These are phyloP conservation scores for Hemichromis elongatus DNA, from an alignment of 2,113 vertebrate species.

Conservation along the genomic window DNA sequence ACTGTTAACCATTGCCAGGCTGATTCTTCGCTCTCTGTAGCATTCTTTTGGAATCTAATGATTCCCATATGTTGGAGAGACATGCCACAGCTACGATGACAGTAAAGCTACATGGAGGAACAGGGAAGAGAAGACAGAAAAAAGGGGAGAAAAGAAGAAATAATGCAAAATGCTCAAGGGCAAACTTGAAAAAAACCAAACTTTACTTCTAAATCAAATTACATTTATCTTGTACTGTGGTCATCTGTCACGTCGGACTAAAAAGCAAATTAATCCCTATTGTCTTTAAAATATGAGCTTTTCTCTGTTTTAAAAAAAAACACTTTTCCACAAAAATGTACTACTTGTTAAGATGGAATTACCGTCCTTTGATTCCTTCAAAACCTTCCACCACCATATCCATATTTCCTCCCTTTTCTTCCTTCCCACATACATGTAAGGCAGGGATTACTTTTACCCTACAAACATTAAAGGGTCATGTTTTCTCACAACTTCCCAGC, in stretches of 20 bases:
- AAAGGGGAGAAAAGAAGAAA: background rate
- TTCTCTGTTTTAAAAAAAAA: slow-evolving; percentile 5
- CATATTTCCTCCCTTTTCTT: background rate
- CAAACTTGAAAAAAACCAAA: background rate
- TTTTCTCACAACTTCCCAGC: background rate
- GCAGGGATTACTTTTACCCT: background rate
- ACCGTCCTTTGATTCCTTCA: slow-evolving; percentile 8
- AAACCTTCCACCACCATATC: background rate
- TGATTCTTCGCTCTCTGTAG: slow-evolving; percentile 20
- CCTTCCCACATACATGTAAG: slow-evolving; percentile 28
- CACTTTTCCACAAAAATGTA: slow-evolving; percentile 21
- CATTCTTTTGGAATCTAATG: slow-evolving; percentile 56
- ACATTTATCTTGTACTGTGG: background rate
- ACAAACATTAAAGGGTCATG: background rate
- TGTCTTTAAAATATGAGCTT: slow-evolving; percentile 1
- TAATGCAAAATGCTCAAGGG: background rate
- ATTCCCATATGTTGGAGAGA: slow-evolving; percentile 58
- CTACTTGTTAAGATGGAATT: background rate
- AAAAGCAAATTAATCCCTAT: background rate
- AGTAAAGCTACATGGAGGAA: background rate
- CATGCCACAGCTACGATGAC: slow-evolving; percentile 18
- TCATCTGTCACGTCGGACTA: background rate
- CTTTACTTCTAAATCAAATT: slow-evolving; percentile 16
- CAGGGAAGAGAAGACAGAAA: background rate
- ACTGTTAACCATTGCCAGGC: slow-evolving; percentile 48